phyloP scores from a whole-genome alignment of 1,140 invertebrate species.

The Aporrectodea caliginosa region DNA sequence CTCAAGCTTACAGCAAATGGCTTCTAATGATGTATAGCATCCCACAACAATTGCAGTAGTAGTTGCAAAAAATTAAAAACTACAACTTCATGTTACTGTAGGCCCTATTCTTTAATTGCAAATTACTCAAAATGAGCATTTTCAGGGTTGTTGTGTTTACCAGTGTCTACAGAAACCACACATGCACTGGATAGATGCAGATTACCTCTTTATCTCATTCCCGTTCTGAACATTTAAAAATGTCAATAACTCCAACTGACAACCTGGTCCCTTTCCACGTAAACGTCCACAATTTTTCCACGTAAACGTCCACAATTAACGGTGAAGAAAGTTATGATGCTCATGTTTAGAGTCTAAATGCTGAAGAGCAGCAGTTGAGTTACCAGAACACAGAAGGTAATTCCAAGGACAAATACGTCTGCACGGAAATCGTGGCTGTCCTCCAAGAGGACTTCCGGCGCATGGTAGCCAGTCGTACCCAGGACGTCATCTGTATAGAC shows the following conservation, averaged over 20 bases:
- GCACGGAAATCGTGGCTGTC: conserved; percentile 30
- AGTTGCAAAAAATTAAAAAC: no score
- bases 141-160: no score
- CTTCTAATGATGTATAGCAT: no score
- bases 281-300: neutral
- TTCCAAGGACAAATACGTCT: conserved; percentile 32
- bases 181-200: neutral
- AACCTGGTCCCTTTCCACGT: no score
- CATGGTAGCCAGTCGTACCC: conserved; percentile 32
- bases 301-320: neutral
- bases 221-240: neutral
- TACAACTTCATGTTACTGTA: no score
- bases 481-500: conserved; percentile 31
- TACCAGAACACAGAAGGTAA: conserved; percentile 33
- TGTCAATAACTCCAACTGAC: no score
- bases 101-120: no score
- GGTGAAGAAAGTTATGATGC: neutral
- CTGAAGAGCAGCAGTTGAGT: neutral
- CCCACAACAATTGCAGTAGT: neutral
- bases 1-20: neutral
- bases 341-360: neutral
- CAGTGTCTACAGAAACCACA: no score
- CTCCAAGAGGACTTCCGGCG: conserved; percentile 31
- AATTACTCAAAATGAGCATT: no score
- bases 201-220: neutral